A percentile compares a stretch with the other conserved stretches of the same genome.
phyloP scores from a whole-genome alignment of 2,113 vertebrate species.

The Heterotilapia buettikoferi region DNA sequence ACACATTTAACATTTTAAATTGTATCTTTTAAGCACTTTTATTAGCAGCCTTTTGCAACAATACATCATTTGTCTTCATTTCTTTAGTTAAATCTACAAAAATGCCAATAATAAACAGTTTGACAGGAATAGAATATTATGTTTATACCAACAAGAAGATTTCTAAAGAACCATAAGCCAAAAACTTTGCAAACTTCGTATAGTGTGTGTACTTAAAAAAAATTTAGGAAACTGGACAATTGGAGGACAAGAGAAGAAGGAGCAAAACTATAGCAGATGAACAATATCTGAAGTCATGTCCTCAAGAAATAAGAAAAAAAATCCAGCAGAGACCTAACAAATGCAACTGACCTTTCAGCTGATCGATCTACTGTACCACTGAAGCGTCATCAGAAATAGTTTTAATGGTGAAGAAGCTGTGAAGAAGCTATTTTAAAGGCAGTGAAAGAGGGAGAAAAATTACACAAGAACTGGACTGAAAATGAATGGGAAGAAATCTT shows the following conservation, averaged over 20 bases:
- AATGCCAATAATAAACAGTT: neutral
- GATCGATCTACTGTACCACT: neutral
- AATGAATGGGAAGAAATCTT: neutral
- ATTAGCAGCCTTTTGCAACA: neutral
- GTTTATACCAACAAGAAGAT: neutral
- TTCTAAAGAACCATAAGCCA: neutral
- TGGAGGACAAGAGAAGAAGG: neutral
- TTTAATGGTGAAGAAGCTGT: neutral
- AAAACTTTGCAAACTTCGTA: neutral
- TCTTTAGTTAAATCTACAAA: neutral
- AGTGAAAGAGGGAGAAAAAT: neutral
- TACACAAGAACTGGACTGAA: neutral
- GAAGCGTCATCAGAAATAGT: neutral
- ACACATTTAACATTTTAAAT: neutral
- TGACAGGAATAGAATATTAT: neutral
- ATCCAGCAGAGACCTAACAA: neutral
- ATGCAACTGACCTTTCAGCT: neutral
- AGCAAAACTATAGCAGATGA: neutral
- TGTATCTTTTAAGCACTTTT: neutral
- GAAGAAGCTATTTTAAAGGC: neutral
- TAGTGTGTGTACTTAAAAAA: neutral
- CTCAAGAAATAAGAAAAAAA: neutral
- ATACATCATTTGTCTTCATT: neutral
- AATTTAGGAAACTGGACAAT: neutral
- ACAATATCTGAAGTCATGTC: neutral